Percentiles rank a stretch among this genome's conserved stretches.
Conservation (phyloP, 2,113 vertebrate genomes). For the Mungos mungo region DNA sequence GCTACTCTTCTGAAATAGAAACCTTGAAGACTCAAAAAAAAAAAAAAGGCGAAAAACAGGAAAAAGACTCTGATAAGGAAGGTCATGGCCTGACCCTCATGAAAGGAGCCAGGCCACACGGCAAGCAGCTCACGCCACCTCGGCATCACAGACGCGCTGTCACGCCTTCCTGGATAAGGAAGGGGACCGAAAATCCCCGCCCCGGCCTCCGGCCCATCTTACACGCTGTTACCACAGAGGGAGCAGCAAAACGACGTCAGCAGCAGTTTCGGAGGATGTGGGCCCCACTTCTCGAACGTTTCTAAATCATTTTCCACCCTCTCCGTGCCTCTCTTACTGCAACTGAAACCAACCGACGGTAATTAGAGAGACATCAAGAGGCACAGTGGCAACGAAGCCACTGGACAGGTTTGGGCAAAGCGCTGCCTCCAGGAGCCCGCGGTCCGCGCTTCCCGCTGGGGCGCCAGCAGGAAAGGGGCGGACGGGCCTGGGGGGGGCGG, state of each 20-base stretch:
- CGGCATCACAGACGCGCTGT: not conserved
- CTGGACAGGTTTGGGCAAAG: not conserved
- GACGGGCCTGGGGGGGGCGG: no score
- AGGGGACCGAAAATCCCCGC: not conserved
- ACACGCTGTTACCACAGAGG: not conserved
- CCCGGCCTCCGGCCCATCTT: not conserved
- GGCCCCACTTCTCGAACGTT: not conserved
- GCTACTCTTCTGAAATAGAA: not conserved
- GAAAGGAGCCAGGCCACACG: not conserved
- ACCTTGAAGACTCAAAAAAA: not conserved
- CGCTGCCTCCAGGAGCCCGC: not conserved
- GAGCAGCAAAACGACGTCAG: not conserved
- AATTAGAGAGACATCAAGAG: not conserved
- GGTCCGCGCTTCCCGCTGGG: not conserved
- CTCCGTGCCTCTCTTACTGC: conserved; percentile 26
- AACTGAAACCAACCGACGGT: conserved; percentile 36
- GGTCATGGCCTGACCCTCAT: not conserved
- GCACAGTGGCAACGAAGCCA: not conserved
- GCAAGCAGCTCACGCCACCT: not conserved
- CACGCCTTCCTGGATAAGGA: not conserved
- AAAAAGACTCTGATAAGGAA: not conserved
- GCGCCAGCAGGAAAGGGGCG: not conserved
- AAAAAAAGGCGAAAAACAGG: not conserved
- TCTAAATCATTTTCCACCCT: conserved; percentile 47
- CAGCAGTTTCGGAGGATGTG: conserved; percentile 59